These are phyloP conservation scores for Garra rufa DNA, from an alignment of 2,113 vertebrate genomes.

Conservation along the genomic window DNA sequence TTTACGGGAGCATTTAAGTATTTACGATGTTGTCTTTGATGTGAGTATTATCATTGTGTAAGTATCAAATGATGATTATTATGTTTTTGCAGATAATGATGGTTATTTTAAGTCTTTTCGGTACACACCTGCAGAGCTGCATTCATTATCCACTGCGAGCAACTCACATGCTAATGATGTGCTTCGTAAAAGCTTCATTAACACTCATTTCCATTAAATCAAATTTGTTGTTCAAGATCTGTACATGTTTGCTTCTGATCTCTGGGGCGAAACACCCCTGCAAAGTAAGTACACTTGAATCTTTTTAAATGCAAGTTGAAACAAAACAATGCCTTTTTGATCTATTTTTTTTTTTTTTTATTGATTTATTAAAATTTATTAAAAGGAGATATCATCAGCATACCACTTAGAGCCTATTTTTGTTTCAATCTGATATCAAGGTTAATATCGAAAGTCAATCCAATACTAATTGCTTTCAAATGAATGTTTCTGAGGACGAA, in stretches of 20 bases:
- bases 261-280: slow-evolving; percentile 27
- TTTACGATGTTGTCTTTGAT: slow-evolving; percentile 60
- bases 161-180: slow-evolving; percentile 68
- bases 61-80: slow-evolving; percentile 68
- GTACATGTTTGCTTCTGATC: slow-evolving; percentile 43
- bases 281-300: slow-evolving; percentile 24
- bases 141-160: slow-evolving; percentile 69
- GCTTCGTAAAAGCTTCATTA: slow-evolving; percentile 74
- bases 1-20: slow-evolving; percentile 29
- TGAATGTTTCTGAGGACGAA: not conserved
- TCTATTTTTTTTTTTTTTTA: not conserved
- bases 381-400: not conserved
- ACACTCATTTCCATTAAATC: slow-evolving; percentile 70
- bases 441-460: not conserved
- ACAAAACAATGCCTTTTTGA: not conserved
- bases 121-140: slow-evolving; percentile 71
- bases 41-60: slow-evolving; percentile 67
- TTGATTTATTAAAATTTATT: slow-evolving; percentile 4
- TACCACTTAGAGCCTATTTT: not conserved
- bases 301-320: not conserved
- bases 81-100: slow-evolving; percentile 70
- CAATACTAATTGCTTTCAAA: not conserved
- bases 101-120: slow-evolving; percentile 74
- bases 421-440: not conserved
- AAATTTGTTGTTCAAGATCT: slow-evolving; percentile 56